Evolutionary conservation across 2,113 vertebrate species (phyloP).

Genomic region (Struthio camelus): DNA sequence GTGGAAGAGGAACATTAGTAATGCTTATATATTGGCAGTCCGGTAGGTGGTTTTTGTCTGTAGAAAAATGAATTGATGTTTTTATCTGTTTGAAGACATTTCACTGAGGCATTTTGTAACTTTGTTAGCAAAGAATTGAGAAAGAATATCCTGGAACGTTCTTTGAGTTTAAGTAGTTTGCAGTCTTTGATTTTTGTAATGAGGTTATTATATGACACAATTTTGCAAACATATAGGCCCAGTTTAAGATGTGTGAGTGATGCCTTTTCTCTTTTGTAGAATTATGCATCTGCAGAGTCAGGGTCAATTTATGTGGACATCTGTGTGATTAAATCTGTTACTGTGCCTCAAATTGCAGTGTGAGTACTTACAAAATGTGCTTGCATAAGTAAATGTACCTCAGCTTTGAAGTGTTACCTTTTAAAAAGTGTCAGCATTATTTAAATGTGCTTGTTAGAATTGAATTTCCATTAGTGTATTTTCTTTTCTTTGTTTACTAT

Average conservation of each 20-base stretch:
- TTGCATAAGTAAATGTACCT: not conserved
- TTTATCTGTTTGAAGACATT: not conserved
- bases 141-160: not conserved
- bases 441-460: not conserved
- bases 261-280: not conserved
- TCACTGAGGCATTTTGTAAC: not conserved
- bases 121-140: not conserved
- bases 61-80: not conserved
- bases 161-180: rapidly evolving
- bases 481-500: not conserved
- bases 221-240: not conserved
- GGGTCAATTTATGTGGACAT: not conserved
- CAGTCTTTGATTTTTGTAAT: not conserved
- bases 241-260: not conserved
- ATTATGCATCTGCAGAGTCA: not conserved
- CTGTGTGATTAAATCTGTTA: slow-evolving; percentile 1
- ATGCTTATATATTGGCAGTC: rapidly evolving
- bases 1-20: not conserved
- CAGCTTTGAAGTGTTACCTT: not conserved
- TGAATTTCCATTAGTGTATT: not conserved
- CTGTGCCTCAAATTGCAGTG: not conserved
- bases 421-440: not conserved
- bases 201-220: not conserved
- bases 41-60: not conserved
- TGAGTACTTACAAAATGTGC: not conserved